phyloP scores from a whole-genome alignment of 1,140 invertebrate species.

The Listronotus oregonensis region DNA sequence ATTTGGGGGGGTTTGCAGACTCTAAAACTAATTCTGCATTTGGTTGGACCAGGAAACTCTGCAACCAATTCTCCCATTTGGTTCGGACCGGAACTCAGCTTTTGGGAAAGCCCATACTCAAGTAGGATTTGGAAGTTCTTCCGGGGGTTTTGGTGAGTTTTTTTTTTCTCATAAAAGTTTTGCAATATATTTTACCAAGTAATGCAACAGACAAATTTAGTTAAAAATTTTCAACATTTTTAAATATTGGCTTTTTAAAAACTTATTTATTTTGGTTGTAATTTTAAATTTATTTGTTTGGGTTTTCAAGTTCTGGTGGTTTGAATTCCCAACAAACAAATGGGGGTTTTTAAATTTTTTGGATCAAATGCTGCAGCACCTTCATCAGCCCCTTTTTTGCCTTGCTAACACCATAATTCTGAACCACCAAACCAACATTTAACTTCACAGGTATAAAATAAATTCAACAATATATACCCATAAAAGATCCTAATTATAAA shows the following conservation, averaged over 20 bases:
- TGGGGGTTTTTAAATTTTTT: conserved; percentile 27
- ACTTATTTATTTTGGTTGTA: too few relatives aligned
- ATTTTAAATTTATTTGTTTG: not conserved
- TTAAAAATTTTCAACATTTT: too few relatives aligned
- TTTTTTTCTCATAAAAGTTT: too few relatives aligned
- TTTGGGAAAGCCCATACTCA: conserved; percentile 3
- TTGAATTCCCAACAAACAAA: conserved; percentile 3
- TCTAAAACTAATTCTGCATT: conserved; percentile 2
- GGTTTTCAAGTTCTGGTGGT: not conserved
- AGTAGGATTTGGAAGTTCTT: not conserved
- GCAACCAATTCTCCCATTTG: too few relatives aligned
- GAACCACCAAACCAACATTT: conserved; percentile 24
- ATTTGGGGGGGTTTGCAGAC: conserved; percentile 8
- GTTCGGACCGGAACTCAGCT: too few relatives aligned
- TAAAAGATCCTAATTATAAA: too few relatives aligned
- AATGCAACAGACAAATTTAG: too few relatives aligned
- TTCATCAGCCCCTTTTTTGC: conserved; percentile 4
- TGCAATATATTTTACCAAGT: too few relatives aligned
- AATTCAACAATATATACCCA: too few relatives aligned
- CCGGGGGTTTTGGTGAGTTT: conserved; percentile 1
- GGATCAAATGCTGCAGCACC: not conserved
- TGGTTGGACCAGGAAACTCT: conserved; percentile 4
- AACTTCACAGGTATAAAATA: conserved; percentile 23
- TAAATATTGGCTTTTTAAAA: too few relatives aligned
- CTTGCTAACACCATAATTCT: not conserved